Percentiles rank a stretch among this genome's conserved stretches.
phyloP scores from a whole-genome alignment of 1,140 invertebrate genomes.

The Ostrea denselamellosa region DNA sequence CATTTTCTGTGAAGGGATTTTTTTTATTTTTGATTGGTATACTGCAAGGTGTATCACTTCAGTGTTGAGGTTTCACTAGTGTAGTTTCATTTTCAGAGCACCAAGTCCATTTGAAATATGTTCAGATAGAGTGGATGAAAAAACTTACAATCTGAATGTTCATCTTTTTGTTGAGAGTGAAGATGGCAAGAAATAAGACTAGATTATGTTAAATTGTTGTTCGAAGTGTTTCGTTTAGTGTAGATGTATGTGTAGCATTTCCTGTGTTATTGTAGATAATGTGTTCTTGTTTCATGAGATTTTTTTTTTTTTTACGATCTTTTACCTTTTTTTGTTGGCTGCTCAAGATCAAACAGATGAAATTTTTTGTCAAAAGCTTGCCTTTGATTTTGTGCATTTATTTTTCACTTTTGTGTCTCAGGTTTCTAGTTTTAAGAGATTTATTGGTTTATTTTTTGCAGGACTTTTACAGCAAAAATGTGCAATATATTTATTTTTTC shows the following conservation, averaged over 20 bases:
- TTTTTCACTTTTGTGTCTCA: background rate
- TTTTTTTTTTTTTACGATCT: background rate
- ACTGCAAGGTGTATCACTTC: too few relatives aligned
- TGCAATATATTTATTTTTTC: constrained; percentile 23
- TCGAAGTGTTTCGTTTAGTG: background rate
- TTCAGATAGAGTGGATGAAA: too few relatives aligned
- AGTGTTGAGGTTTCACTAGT: too few relatives aligned
- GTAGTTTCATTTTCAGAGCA: too few relatives aligned
- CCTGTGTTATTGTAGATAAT: background rate
- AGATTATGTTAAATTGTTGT: too few relatives aligned
- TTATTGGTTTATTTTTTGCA: background rate
- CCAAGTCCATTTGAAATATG: too few relatives aligned
- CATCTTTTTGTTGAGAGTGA: too few relatives aligned
- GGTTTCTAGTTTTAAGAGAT: background rate
- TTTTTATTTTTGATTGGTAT: background rate
- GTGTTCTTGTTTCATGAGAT: background rate
- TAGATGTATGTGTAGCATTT: background rate
- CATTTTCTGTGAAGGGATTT: background rate
- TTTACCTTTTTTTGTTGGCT: background rate
- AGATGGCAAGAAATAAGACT: too few relatives aligned
- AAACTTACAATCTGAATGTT: too few relatives aligned
- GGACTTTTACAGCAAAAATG: constrained; percentile 2
- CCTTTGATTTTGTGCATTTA: background rate
- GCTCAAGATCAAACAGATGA: background rate
- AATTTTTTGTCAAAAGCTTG: background rate